These are phyloP conservation scores for Prosapia bicincta DNA, from an alignment of 2,888 invertebrate species.

Conservation along the genomic window DNA sequence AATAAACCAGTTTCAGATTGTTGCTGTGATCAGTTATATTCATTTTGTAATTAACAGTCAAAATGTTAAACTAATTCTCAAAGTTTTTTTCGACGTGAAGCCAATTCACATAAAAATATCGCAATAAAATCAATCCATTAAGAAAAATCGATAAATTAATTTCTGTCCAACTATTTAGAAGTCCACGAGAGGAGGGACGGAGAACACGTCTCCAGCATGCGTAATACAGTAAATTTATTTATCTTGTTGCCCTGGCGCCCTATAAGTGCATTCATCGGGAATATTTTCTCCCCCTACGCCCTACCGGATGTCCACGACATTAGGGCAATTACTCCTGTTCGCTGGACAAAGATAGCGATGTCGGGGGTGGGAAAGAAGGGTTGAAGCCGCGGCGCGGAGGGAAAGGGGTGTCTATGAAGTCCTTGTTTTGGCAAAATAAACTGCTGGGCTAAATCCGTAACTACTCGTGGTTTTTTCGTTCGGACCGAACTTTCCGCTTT, in stretches of 20 bases:
- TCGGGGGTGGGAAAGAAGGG: neutral
- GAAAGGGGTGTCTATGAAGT: neutral
- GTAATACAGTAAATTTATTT: slow-evolving; percentile 2
- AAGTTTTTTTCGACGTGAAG: too few species aligned
- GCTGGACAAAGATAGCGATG: neutral
- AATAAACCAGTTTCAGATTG: too few species aligned
- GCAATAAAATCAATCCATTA: too few species aligned
- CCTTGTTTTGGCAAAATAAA: slow-evolving; percentile 2
- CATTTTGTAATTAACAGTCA: too few species aligned
- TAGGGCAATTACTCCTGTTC: neutral
- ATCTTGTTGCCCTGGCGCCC: neutral
- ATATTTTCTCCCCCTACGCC: neutral
- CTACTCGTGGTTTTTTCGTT: neutral
- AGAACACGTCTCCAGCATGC: neutral
- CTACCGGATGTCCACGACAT: neutral
- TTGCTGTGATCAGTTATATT: too few species aligned
- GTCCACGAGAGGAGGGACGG: neutral
- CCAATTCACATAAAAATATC: too few species aligned
- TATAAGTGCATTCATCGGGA: slow-evolving; percentile 2
- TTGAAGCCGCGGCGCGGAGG: neutral
- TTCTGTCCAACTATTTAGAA: too few species aligned
- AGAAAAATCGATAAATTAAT: too few species aligned
- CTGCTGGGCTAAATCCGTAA: neutral
- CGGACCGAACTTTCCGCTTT: neutral
- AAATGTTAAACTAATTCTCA: too few species aligned